These are phyloP conservation scores for Magallana gigas DNA, from an alignment of 1,140 invertebrate genomes.

Conservation along the genomic window DNA sequence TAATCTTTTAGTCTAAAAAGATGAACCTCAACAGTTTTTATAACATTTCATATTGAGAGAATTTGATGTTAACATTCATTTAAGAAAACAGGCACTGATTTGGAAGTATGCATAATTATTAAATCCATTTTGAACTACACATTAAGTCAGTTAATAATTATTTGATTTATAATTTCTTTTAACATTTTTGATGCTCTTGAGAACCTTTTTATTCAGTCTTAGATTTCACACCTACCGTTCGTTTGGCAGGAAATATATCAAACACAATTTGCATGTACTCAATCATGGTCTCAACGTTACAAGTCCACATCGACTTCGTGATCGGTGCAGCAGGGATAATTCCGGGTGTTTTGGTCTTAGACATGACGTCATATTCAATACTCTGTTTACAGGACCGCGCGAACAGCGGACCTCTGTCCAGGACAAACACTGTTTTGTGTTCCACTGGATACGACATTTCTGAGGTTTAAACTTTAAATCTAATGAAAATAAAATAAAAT, in stretches of 20 bases:
- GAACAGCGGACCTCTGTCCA: constrained; percentile 95
- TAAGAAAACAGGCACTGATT: too few relatives aligned
- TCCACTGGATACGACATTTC: constrained; percentile 50
- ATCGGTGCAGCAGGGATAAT: constrained; percentile 88
- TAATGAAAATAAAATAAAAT: too few relatives aligned
- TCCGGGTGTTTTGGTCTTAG: constrained; percentile 80
- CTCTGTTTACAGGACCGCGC: constrained; percentile 90
- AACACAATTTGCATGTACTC: constrained; percentile 98
- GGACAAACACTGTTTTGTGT: constrained; percentile 96
- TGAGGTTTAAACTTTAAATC: background rate
- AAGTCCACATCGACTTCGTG: constrained; percentile 96
- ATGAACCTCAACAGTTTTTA: too few relatives aligned
- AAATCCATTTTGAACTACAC: too few relatives aligned
- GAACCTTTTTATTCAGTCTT: too few relatives aligned
- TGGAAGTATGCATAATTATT: too few relatives aligned
- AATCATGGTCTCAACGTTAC: constrained; percentile 93
- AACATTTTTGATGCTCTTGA: too few relatives aligned
- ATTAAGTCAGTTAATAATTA: too few relatives aligned
- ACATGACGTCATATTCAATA: constrained; percentile 91
- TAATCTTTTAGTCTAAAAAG: too few relatives aligned
- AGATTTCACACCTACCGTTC: constrained; percentile 84
- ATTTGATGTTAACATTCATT: too few relatives aligned
- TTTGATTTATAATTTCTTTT: too few relatives aligned
- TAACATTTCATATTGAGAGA: too few relatives aligned
- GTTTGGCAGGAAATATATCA: constrained; percentile 94